Evolutionary conservation across 2,797 vertebrate genomes (phyloP), one percentile per base, ranked within the genome.

Genomic region (Hyperoplus immaculatus): DNA sequence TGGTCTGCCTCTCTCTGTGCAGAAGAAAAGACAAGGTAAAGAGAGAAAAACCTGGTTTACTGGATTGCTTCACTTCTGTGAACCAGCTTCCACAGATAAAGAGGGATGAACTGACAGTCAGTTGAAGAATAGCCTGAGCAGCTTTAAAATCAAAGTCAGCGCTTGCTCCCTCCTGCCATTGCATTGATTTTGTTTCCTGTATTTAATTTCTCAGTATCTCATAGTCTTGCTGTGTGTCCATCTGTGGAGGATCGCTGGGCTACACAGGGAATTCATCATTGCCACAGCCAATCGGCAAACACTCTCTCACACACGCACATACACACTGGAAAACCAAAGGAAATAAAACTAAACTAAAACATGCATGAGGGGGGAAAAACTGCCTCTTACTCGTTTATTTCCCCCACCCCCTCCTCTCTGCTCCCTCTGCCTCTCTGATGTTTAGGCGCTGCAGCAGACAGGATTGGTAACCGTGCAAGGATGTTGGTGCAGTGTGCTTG

Each of bases 141-240:
- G 85, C 88, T 89, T 86, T 87, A 85, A 87, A 21, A 85, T 91
- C 83, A 87, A 90, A 94, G 86, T 90, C 88, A 87, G 84, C 87
- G 86, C 21, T 21, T 21, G 21, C 81, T 87, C 75, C 80, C 79
- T 92, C 85, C 77, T 92, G 84, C 80, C 82, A 84, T 86, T 77
- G 81, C 89, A 93, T 89, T 91, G 91, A 93, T 92, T 93, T 88
- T 63, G 90, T 89, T 91, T 90, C 69, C 84, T 82, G 90, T 88
- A 88, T 94, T 93, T 92, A 81, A 89, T 93, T 92, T 92, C 86
- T 87, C 86, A 66, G 78, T 63, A 79, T 90, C 79, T 90, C 83
- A 84, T 78, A 72, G 72, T 89, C 85, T 86, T 87, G 85, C 91
- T 86, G 89, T 66, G 89, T 78, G 82, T 87, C 89, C 88, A 88